Base-by-base conservation (phyloP, 1,140 invertebrate genomes). In the Homarus americanus region DNA sequence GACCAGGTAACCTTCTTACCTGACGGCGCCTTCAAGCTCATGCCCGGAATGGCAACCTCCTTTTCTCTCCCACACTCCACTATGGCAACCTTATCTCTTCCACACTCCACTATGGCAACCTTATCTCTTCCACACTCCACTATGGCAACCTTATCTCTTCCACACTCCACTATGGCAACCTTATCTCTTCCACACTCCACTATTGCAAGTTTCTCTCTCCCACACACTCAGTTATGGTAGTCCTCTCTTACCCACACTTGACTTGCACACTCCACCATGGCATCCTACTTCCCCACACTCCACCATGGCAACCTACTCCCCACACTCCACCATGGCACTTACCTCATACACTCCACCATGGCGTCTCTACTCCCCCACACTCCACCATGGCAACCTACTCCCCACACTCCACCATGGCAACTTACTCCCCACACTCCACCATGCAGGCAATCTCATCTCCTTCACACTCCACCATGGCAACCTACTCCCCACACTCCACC, bases 1-100 rank as follows among this genome's bases (percentile, higher is more conserved):
- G 78, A 49, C 53, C 76, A 34, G 63, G 76, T 80, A 85, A 73
- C 73, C 76, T 63, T 40, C 85, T 73, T 87, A 78, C 53, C 85
- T 79, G 24, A 17, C n/a, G 40, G 28, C 10, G 24, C 49, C 44
- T 76, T 40, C 12, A 32, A 44, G 10, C 69, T 76, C 84, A 36
- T 15, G 12, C 69, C 49, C 40, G 4, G 41, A 28, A 12, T 12
- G 34, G 32, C n/a, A 34, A 12, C n/a, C 24, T 24, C 58, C 12
- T 20, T 20, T 4, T 24, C 63, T 32, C 7, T 32, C 4, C 28
- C 63, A 69, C 7, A 24, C n/a, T 69, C 63, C 15, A 24, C 36
- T 20, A 24, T 58, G 53, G 2, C 78, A 58, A 5, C 2, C 32
- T 5, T 17, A 53, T 44, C n/a, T 24, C 1, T 24, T 36, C 78